A percentile compares a stretch with the other conserved stretches of the same genome.
These are phyloP conservation scores for Drosophila kurseongensis DNA, from an alignment of 1,140 invertebrate genomes.

Conservation along the genomic window DNA sequence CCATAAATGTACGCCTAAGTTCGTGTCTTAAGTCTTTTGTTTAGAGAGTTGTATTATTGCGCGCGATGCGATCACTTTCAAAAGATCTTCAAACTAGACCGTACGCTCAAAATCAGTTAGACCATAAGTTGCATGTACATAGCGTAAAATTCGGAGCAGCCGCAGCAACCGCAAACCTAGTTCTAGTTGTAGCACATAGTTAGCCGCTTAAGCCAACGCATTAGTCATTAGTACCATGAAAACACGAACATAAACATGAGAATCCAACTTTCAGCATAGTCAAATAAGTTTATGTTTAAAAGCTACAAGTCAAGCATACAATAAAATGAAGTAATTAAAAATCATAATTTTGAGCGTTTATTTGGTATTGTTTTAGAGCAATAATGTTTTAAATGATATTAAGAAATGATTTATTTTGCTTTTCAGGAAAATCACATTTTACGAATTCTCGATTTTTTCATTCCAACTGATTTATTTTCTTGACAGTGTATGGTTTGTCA, in stretches of 20 bases:
- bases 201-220: slow-evolving; percentile 47
- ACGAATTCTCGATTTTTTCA: not conserved
- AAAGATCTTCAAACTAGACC: slow-evolving; percentile 80
- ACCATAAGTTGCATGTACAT: slow-evolving; percentile 69
- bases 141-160: slow-evolving; percentile 50
- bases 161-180: slow-evolving; percentile 31
- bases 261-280: slow-evolving; percentile 63
- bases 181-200: slow-evolving; percentile 40
- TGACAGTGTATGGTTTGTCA: too few relatives aligned
- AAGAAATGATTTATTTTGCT: too few relatives aligned
- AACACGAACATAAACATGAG: slow-evolving; percentile 32
- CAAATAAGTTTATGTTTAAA: slow-evolving; percentile 65
- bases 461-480: too few relatives aligned
- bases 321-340: slow-evolving; percentile 29
- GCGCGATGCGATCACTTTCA: slow-evolving; percentile 73
- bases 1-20: slow-evolving; percentile 48
- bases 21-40: slow-evolving; percentile 83
- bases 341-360: not conserved
- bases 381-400: too few relatives aligned
- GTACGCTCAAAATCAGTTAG: slow-evolving; percentile 61
- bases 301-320: slow-evolving; percentile 54
- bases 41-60: slow-evolving; percentile 78
- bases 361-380: not conserved
- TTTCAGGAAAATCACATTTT: not conserved
- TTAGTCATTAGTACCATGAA: slow-evolving; percentile 68